These are phyloP conservation scores for Brachyhypopomus gauderio DNA, from an alignment of 2,113 vertebrate genomes.

Conservation along the genomic window DNA sequence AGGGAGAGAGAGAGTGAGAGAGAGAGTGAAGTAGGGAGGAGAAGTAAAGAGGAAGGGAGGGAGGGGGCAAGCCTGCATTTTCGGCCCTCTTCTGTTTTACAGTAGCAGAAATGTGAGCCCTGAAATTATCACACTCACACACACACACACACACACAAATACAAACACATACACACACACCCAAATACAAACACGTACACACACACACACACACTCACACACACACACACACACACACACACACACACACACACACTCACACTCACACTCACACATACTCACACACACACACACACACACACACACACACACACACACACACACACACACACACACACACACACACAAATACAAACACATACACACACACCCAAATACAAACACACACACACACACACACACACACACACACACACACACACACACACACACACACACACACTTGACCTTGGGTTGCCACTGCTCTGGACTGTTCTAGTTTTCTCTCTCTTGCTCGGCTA, in stretches of 20 bases:
- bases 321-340: too few relatives aligned
- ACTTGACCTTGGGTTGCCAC: conserved; percentile 24
- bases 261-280: too few relatives aligned
- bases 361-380: conserved; percentile 11
- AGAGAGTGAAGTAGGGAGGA: conserved; percentile 10
- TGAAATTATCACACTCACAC: too few relatives aligned
- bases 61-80: conserved; percentile 33
- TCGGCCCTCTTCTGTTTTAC: conserved; percentile 57
- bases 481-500: neutral
- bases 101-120: conserved; percentile 54
- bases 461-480: conserved; percentile 4
- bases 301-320: too few relatives aligned
- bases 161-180: conserved; percentile 20
- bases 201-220: conserved; percentile 40
- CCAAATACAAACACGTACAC: conserved; percentile 31
- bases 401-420: conserved; percentile 44
- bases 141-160: neutral
- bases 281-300: too few relatives aligned
- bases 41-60: conserved; percentile 17
- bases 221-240: conserved; percentile 41
- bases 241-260: conserved; percentile 38
- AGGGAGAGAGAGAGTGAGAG: too few relatives aligned
- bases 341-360: conserved; percentile 15
- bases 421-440: conserved; percentile 37
- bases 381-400: conserved; percentile 38